phyloP scores from a whole-genome alignment of 2,888 invertebrate species.

The Parelbella ahira region DNA sequence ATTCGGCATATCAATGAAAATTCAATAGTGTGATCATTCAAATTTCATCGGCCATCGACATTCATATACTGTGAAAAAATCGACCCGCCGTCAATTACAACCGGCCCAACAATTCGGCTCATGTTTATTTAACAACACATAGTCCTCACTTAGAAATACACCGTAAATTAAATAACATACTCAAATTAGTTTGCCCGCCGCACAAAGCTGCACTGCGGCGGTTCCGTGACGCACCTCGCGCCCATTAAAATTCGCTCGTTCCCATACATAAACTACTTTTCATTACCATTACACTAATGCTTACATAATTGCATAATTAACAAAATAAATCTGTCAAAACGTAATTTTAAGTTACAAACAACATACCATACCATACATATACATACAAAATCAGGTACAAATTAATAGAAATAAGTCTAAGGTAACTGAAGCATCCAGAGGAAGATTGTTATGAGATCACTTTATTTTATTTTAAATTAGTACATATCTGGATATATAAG shows the following conservation, averaged over 20 bases:
- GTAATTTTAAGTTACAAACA: conserved; percentile 70
- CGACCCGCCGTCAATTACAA: too few species aligned
- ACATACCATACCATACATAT: too few species aligned
- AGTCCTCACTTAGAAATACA: conserved; percentile 45
- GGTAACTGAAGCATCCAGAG: conserved; percentile 72
- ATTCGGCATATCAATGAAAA: too few species aligned
- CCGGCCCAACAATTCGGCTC: too few species aligned
- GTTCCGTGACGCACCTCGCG: conserved; percentile 66
- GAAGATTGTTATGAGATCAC: conserved; percentile 73
- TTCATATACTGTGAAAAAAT: too few species aligned
- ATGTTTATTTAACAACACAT: conserved; percentile 37
- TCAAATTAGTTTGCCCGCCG: conserved; percentile 68
- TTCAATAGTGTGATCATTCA: too few species aligned
- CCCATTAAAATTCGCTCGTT: conserved; percentile 68
- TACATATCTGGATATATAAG: conserved; percentile 26
- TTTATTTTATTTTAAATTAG: conserved; percentile 30
- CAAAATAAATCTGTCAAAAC: conserved; percentile 68
- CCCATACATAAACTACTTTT: conserved; percentile 53
- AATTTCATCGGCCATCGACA: too few species aligned
- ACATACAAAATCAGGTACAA: conserved; percentile 76
- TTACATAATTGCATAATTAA: conserved; percentile 47
- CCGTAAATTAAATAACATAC: conserved; percentile 52
- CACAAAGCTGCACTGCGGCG: conserved; percentile 73
- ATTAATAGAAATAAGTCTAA: conserved; percentile 74
- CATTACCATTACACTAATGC: conserved; percentile 49